Evolutionary conservation across 2,888 invertebrate species (phyloP).

Genomic region (Nowickia ferox): DNA sequence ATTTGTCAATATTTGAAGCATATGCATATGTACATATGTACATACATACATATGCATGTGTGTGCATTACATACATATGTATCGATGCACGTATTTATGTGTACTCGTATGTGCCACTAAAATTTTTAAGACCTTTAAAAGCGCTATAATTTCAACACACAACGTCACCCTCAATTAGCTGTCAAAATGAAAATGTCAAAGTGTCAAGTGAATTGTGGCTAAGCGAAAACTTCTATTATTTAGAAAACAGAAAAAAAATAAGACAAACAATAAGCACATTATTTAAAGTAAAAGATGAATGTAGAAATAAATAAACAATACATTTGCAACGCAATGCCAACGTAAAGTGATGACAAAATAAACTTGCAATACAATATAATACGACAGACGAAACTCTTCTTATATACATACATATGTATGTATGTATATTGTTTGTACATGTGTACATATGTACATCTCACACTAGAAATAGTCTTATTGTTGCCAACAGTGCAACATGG

Average conservation of each 20-base stretch:
- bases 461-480: too few relatives aligned
- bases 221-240: slow-evolving; percentile 47
- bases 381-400: too few relatives aligned
- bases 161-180: slow-evolving; percentile 65
- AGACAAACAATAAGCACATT: slow-evolving; percentile 11
- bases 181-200: slow-evolving; percentile 68
- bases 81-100: neutral
- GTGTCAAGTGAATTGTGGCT: slow-evolving; percentile 65
- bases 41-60: too few relatives aligned
- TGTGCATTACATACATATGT: too few relatives aligned
- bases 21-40: too few relatives aligned
- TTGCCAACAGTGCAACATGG: too few relatives aligned
- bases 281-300: too few relatives aligned
- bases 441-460: too few relatives aligned
- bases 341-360: slow-evolving; percentile 41
- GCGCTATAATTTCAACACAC: slow-evolving; percentile 56
- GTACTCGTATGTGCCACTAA: neutral
- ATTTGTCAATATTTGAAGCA: too few relatives aligned
- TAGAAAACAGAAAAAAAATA: slow-evolving; percentile 29
- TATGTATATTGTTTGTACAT: too few relatives aligned
- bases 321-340: slow-evolving; percentile 38
- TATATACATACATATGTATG: too few relatives aligned
- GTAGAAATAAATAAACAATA: slow-evolving; percentile 15
- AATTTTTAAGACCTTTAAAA: slow-evolving; percentile 42
- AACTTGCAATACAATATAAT: neutral